Conservation (phyloP, 2,888 invertebrate genomes). For the Aporophyla lueneburgensis region DNA sequence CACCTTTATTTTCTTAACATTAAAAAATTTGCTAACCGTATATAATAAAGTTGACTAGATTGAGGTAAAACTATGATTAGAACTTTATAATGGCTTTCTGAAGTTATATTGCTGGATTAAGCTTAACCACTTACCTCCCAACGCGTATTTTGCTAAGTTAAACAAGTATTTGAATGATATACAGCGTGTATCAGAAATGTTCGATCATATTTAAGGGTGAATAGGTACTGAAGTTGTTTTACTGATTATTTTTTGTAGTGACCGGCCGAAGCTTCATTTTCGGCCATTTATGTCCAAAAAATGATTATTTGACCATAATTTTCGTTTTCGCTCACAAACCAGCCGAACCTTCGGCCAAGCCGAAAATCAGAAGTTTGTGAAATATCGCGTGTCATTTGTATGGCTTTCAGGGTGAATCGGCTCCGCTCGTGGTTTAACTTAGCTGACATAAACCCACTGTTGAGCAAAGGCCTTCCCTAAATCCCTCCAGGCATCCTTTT, state of each 20-base stretch:
- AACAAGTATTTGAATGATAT: not conserved
- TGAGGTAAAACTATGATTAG: slow-evolving; percentile 54
- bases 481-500: no score
- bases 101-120: slow-evolving; percentile 62
- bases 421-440: no score
- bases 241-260: not conserved
- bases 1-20: not conserved
- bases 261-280: no score
- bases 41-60: slow-evolving; percentile 37
- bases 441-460: no score
- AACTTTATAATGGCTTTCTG: slow-evolving; percentile 65
- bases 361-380: no score
- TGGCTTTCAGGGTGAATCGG: no score
- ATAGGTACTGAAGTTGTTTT: not conserved
- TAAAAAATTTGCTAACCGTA: slow-evolving; percentile 14
- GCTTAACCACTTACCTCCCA: slow-evolving; percentile 18
- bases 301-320: no score
- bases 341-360: no score
- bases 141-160: not conserved
- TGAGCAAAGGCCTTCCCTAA: no score
- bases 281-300: no score
- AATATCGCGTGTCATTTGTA: no score
- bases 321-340: no score
- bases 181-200: not conserved
- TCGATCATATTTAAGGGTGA: not conserved